phyloP scores from a whole-genome alignment of 2,797 vertebrate species.

The Muscicapa comitata region DNA sequence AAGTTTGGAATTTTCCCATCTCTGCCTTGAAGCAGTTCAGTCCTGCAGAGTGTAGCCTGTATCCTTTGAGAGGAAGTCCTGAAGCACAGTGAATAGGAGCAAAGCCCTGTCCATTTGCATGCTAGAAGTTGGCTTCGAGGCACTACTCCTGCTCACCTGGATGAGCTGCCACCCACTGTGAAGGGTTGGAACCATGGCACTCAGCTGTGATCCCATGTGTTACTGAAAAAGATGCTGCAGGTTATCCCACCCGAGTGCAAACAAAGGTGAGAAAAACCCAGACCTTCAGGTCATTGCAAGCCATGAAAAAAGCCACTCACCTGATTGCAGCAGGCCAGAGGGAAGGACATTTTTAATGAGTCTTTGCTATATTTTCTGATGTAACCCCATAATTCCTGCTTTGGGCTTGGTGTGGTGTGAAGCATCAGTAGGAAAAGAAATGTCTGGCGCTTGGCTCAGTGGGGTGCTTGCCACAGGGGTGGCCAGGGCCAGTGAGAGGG shows the following conservation, averaged over 20 bases:
- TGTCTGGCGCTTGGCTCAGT: not conserved
- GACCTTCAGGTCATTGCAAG: not conserved
- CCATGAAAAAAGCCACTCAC: not conserved
- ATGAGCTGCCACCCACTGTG: not conserved
- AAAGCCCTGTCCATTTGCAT: not conserved
- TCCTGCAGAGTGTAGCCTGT: not conserved
- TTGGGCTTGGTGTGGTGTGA: not conserved
- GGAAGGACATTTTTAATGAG: not conserved
- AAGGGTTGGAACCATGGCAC: not conserved
- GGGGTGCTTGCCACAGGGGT: not conserved
- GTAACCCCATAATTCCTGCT: not conserved
- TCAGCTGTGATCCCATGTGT: not conserved
- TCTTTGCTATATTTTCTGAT: not conserved
- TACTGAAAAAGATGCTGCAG: not conserved
- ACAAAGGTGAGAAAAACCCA: not conserved
- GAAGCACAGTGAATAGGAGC: not conserved
- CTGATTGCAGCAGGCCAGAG: not conserved
- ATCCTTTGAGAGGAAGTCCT: not conserved
- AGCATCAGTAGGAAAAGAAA: not conserved
- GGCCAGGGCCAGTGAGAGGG: not conserved
- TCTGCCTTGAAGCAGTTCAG: not conserved
- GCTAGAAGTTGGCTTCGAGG: not conserved
- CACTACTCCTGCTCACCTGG: not conserved
- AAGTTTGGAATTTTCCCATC: slow-evolving; percentile 12
- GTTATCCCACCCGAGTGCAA: not conserved